These are phyloP conservation scores for Tipula helvola DNA, from an alignment of 2,888 invertebrate species.

Conservation along the genomic window DNA sequence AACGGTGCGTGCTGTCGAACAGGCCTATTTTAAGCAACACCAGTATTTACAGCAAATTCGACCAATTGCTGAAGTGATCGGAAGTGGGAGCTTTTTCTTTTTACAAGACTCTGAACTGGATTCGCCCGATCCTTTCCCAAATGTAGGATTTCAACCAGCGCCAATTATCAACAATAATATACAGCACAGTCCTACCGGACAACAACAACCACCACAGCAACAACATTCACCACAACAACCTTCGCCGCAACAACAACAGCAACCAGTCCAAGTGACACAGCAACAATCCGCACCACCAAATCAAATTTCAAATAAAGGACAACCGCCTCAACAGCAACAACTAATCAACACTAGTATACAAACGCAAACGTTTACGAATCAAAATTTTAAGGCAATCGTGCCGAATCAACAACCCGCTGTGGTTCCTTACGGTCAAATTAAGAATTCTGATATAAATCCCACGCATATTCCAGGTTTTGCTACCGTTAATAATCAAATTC, in stretches of 20 bases:
- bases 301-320: constrained; percentile 9
- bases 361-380: constrained; percentile 76
- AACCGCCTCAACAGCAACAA: constrained; percentile 15
- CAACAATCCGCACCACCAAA: neutral
- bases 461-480: constrained; percentile 21
- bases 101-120: constrained; percentile 86
- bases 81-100: constrained; percentile 65
- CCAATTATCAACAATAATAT: neutral
- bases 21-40: constrained; percentile 47
- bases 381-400: constrained; percentile 47
- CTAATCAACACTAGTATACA: constrained; percentile 43
- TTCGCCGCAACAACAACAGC: constrained; percentile 12
- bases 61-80: constrained; percentile 64
- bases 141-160: constrained; percentile 17
- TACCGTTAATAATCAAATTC: constrained; percentile 23
- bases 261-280: constrained; percentile 19
- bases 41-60: constrained; percentile 43
- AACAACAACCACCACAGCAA: constrained; percentile 15
- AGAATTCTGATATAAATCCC: constrained; percentile 4
- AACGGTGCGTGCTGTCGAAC: constrained; percentile 48
- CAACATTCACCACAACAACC: constrained; percentile 12
- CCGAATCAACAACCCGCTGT: constrained; percentile 37
- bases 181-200: constrained; percentile 12
- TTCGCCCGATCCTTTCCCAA: constrained; percentile 44
- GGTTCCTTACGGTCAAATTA: constrained; percentile 42